Evolutionary conservation across 2,888 invertebrate species (phyloP).

Genomic region (Pristionchus entomophagus): DNA sequence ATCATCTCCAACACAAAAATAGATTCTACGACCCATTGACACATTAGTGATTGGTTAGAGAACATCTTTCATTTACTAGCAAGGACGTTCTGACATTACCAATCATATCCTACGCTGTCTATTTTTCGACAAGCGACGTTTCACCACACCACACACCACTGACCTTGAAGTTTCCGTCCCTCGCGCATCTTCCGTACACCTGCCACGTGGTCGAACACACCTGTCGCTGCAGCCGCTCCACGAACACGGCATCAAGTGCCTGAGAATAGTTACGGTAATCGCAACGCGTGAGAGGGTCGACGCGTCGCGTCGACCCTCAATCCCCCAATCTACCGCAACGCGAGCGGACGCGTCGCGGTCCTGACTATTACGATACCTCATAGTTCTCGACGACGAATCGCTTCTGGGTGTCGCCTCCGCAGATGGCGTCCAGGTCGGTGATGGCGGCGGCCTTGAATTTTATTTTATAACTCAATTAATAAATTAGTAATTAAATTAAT

Average conservation of each 20-base stretch:
- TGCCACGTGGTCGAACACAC: conserved; percentile 40
- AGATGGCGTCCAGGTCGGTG: conserved; percentile 45
- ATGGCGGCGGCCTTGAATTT: conserved; percentile 33
- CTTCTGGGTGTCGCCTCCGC: background rate
- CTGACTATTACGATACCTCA: background rate
- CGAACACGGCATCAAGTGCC: conserved; percentile 37
- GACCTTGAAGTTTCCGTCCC: too few species aligned
- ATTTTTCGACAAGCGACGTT: too few species aligned
- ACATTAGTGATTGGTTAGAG: too few species aligned
- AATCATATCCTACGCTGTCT: too few species aligned
- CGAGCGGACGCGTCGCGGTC: background rate
- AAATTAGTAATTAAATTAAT: background rate
- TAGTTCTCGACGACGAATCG: conserved; percentile 44
- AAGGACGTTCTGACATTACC: too few species aligned
- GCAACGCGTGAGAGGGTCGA: background rate
- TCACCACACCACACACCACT: background rate
- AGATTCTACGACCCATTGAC: too few species aligned
- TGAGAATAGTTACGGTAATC: background rate
- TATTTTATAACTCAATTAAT: background rate
- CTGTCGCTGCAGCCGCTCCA: conserved; percentile 40
- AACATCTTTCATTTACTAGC: too few species aligned
- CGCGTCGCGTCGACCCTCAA: too few species aligned
- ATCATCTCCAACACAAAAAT: too few species aligned
- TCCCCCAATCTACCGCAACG: too few species aligned
- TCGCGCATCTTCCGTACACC: background rate